Conservation (phyloP, 2,888 invertebrate genomes). For the Rhaphigaster nebulosa region DNA sequence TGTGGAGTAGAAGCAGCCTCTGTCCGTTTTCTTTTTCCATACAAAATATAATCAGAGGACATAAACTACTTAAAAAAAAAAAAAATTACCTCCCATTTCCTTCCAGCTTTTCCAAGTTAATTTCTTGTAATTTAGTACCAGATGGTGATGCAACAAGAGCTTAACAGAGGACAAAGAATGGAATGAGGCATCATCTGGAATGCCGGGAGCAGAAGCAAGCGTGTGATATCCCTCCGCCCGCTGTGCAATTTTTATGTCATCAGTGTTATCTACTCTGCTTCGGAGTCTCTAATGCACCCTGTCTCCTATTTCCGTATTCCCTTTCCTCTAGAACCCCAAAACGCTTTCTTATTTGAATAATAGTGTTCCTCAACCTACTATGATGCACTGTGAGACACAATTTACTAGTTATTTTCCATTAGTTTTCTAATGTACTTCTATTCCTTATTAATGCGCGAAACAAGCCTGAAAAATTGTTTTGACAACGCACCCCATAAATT, state of each 20-base stretch:
- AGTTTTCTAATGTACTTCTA: neutral
- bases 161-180: neutral
- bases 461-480: too few relatives aligned
- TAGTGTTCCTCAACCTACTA: neutral
- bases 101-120: neutral
- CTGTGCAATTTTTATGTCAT: neutral
- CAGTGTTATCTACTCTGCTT: neutral
- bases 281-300: neutral
- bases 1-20: too few relatives aligned
- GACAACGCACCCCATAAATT: too few relatives aligned
- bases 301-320: neutral
- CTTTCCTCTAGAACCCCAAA: neutral
- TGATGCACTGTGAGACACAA: neutral
- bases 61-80: too few relatives aligned
- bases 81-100: neutral
- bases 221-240: neutral
- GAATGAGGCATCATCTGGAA: neutral
- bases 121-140: neutral
- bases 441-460: too few relatives aligned
- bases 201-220: neutral
- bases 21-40: too few relatives aligned
- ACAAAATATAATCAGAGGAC: too few relatives aligned
- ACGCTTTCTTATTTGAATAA: neutral
- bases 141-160: neutral
- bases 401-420: neutral